Evolutionary conservation across 2,888 invertebrate genomes (phyloP), one percentile per base, ranked within the genome.

Genomic region (Formica aserva): DNA sequence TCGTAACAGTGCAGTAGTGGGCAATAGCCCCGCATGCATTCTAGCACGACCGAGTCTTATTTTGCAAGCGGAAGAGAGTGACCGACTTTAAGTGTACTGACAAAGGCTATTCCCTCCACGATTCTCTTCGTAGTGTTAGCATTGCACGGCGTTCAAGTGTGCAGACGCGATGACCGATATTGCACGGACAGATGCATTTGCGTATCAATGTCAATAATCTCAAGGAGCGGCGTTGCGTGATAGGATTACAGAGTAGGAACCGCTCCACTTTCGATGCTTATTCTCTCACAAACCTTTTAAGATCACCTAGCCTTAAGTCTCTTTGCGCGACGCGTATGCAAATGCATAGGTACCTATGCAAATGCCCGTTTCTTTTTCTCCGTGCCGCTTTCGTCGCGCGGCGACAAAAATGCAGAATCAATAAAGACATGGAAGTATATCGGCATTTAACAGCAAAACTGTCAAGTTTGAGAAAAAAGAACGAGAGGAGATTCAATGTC

Each of bases 151-250:
- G 15, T 11, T 62, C 29, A n/a, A 45, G 48, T 41, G 22, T 66
- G 35, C 41, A 65, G 38, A 57, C 57, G 52, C 65, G n/a, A 26
- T 55, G 52, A 63, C 55, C 80, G 82, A 87, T 87, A 85, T 83
- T 63, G 80, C 71, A 80, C 22, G 81, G 78, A 85, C 38, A 57
- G 77, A 62, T 69, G 81, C 82, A 82, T 86, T 85, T 87, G 74
- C 85, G 80, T 87, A 82, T 82, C 85, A 76, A 82, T 86, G 87
- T 69, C 75, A 80, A 82, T 80, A 35, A 86, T 87, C 86, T 85
- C 22, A 63, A 26, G 72, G 52, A 45, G 52, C 45, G 35, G 55
- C 83, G 62, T 71, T 66, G 74, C 35, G 72, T 45, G 62, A 71
- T 48, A 38, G 32, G 65, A 86, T 78, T 65, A 82, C 66, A 77